These are phyloP conservation scores for Diplazon laetatorius DNA, from an alignment of 2,888 invertebrate species.

Conservation along the genomic window DNA sequence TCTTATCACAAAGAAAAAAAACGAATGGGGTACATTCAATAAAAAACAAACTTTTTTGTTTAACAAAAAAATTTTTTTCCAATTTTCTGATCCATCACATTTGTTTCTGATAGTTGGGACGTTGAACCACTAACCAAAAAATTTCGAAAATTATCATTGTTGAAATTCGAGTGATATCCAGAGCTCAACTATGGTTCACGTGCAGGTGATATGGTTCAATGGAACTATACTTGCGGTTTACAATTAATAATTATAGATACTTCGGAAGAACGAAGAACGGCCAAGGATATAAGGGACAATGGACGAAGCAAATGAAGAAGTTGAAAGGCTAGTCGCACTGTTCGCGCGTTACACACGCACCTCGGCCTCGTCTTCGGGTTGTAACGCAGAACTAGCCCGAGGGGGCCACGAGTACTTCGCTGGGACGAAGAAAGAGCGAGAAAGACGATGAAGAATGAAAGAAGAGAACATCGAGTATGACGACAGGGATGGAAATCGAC, in stretches of 20 bases:
- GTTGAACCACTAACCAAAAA: too few species aligned
- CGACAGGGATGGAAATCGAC: slow-evolving; percentile 13
- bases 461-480: too few species aligned
- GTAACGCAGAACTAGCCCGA: slow-evolving; percentile 45
- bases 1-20: too few species aligned
- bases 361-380: slow-evolving; percentile 21
- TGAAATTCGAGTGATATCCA: too few species aligned
- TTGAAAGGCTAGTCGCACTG: slow-evolving; percentile 71
- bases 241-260: slow-evolving; percentile 77
- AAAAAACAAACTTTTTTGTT: too few species aligned
- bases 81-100: too few species aligned
- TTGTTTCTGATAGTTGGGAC: too few species aligned
- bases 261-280: slow-evolving; percentile 33
- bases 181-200: slow-evolving; percentile 54
- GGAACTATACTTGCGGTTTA: slow-evolving; percentile 77
- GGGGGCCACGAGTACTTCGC: slow-evolving; percentile 35
- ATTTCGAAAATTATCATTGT: too few species aligned
- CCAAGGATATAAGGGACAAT: too few species aligned
- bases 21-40: too few species aligned
- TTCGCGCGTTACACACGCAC: slow-evolving; percentile 47
- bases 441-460: slow-evolving; percentile 1
- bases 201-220: slow-evolving; percentile 77
- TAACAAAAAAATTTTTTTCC: too few species aligned
- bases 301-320: background rate
- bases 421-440: slow-evolving; percentile 30